Percentiles rank a stretch among this genome's conserved stretches.
Conservation (phyloP, 2,797 vertebrate species). For the Manis javanica region DNA sequence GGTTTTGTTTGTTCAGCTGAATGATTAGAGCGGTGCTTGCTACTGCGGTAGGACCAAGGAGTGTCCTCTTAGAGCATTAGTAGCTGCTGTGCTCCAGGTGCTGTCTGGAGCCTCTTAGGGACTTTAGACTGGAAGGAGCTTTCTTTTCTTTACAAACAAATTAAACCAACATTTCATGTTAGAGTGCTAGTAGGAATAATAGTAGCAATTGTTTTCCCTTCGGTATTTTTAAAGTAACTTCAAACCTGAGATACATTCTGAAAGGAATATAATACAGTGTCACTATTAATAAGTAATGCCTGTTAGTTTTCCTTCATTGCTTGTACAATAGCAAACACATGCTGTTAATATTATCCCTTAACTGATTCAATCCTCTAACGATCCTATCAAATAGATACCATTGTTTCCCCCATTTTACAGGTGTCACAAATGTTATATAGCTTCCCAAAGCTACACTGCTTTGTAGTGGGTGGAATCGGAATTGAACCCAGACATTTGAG, state of each 20-base stretch:
- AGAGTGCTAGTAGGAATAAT: background rate
- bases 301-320: background rate
- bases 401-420: background rate
- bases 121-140: slow-evolving; percentile 73
- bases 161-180: background rate
- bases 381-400: background rate
- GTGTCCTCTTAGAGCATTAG: slow-evolving; percentile 76
- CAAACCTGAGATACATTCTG: background rate
- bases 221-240: background rate
- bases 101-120: slow-evolving; percentile 58
- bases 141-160: slow-evolving; percentile 36
- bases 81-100: background rate
- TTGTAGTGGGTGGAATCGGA: background rate
- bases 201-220: background rate
- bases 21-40: slow-evolving; percentile 82
- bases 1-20: slow-evolving; percentile 90
- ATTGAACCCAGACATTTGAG: background rate
- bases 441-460: background rate
- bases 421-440: background rate
- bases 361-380: background rate
- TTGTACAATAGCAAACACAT: background rate
- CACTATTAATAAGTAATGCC: background rate
- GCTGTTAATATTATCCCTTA: background rate
- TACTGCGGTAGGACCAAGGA: slow-evolving; percentile 48
- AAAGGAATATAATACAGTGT: background rate